Evolutionary conservation across 53 echinoderm and acorn worm genomes (phyloP), one percentile per base, ranked within the genome.

Genomic region (Henricia sp.): DNA sequence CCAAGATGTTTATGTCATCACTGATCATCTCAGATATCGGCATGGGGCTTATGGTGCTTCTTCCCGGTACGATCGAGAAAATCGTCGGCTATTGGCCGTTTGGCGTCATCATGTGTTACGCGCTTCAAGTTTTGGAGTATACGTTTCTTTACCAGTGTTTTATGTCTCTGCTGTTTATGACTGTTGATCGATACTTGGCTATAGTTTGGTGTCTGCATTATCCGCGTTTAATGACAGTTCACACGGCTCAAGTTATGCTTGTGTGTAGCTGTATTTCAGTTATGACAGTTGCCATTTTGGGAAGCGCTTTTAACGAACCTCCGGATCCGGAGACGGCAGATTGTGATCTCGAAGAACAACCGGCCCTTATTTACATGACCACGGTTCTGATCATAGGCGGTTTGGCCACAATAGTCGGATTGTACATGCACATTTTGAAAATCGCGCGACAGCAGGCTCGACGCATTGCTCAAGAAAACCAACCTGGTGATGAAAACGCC

Each of bases 361-460:
- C 16, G 19, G 53, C 16, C 19, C 53, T 53, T 19, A 10, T 23
- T 4, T 14, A 11, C 53, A 53, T 17, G 19, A 53, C 23, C 11
- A 4, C 16, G 19, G 53, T 4, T 4, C 16, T 53, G 19, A 4
- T 53, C 0, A 4, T 17, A 10, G 19, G 4, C 23, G 53, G 53
- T 13, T 4, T 53, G 11, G 53, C 23, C 16, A 13, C 16, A 4
- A 14, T 53, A 20, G 19, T 60, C 12, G 14, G 26, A 3, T 10
- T 60, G 60, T 60, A 60, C 27, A 0, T 25, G 26, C 60, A 60
- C 60, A 60, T 60, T 21, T 29, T 60, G 25, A 14, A 28, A 39
- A 66, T 66, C 17, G 37, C 67, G 0, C 36, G 67, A 66, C 67
- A 39, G 5, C 67, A 66, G 37, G 67, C 67, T 16, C 67, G 67